Conservation (phyloP, 1,140 invertebrate species). For the Drepana arcuata region DNA sequence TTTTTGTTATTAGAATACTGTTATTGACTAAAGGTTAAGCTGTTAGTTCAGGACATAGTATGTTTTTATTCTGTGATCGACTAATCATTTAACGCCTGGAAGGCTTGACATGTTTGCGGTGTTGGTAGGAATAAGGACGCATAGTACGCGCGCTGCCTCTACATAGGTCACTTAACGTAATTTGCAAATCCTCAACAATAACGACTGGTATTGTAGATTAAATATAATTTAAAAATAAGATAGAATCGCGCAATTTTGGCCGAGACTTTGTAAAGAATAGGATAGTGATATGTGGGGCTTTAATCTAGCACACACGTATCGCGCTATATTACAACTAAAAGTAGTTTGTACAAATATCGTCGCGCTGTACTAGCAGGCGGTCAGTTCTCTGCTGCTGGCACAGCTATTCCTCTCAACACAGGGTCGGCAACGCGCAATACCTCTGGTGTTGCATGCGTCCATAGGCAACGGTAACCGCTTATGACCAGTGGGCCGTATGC, state of each 20-base stretch:
- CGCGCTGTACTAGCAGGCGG: too few species aligned
- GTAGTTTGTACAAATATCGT: too few species aligned
- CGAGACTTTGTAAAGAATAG: background rate
- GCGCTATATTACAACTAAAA: too few species aligned
- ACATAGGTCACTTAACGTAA: too few species aligned
- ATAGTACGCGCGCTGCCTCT: too few species aligned
- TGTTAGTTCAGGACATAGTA: constrained; percentile 40
- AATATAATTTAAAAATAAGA: constrained; percentile 12
- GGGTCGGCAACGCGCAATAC: too few species aligned
- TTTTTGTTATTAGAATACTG: constrained; percentile 64
- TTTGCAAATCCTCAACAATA: constrained; percentile 22
- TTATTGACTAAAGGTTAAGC: constrained; percentile 47
- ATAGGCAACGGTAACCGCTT: too few species aligned
- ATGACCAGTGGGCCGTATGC: too few species aligned
- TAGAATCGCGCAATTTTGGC: background rate
- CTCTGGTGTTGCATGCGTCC: too few species aligned
- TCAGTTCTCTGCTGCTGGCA: too few species aligned
- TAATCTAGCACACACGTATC: too few species aligned
- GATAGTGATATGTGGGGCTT: constrained; percentile 21
- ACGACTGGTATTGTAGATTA: constrained; percentile 32
- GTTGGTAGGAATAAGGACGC: constrained; percentile 14
- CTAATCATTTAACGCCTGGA: constrained; percentile 39
- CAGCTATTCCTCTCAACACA: too few species aligned
- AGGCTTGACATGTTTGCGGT: constrained; percentile 15
- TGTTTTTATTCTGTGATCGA: constrained; percentile 60